phyloP scores from a whole-genome alignment of 2,888 invertebrate genomes.

The Apoderus coryli region DNA sequence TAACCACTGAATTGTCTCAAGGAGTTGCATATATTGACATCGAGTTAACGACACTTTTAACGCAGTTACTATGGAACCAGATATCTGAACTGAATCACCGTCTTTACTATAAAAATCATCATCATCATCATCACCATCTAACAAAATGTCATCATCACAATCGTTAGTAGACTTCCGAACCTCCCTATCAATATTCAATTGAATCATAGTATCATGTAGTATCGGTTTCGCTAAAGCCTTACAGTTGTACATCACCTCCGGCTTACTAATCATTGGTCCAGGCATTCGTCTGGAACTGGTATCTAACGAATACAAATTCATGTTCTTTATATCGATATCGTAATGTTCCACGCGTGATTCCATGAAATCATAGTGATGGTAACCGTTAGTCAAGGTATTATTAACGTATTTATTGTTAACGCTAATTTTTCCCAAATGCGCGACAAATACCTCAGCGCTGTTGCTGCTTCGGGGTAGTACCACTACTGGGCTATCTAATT shows the following conservation, averaged over 20 bases:
- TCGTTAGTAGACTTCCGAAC: constrained; percentile 20
- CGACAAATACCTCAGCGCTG: constrained; percentile 75
- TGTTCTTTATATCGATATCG: constrained; percentile 52
- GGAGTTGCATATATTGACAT: constrained; percentile 77
- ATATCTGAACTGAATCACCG: constrained; percentile 35
- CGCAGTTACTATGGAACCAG: constrained; percentile 68
- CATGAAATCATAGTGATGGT: constrained; percentile 17
- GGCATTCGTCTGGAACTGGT: constrained; percentile 35
- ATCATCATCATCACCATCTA: constrained; percentile 23
- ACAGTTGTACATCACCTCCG: constrained; percentile 63
- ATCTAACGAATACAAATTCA: constrained; percentile 73
- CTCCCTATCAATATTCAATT: constrained; percentile 37
- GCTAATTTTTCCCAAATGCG: constrained; percentile 82
- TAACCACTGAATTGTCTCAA: constrained; percentile 48
- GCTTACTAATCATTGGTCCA: constrained; percentile 26
- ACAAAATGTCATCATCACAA: constrained; percentile 25
- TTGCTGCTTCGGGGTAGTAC: constrained; percentile 67
- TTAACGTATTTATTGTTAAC: constrained; percentile 29
- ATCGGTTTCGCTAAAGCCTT: constrained; percentile 66
- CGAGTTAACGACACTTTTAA: constrained; percentile 75
- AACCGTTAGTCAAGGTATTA: constrained; percentile 15
- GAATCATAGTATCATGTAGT: constrained; percentile 75
- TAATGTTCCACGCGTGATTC: constrained; percentile 35
- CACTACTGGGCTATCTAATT: constrained; percentile 82
- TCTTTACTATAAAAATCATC: constrained; percentile 1